These are phyloP conservation scores for Solen grandis DNA, from an alignment of 1,140 invertebrate genomes.

Conservation along the genomic window DNA sequence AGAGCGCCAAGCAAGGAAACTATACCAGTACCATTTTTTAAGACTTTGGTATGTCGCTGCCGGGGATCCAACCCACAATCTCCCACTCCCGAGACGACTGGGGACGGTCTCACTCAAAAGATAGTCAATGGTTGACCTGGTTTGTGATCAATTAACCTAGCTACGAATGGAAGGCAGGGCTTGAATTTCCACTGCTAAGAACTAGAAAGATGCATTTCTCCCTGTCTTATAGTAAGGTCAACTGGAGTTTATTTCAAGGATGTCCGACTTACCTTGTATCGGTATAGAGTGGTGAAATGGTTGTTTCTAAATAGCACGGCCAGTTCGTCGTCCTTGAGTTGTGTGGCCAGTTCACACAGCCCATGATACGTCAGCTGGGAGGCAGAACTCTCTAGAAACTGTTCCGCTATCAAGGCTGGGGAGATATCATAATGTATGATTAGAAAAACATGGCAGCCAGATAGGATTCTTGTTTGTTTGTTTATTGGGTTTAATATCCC, in stretches of 20 bases:
- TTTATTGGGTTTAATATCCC: no score
- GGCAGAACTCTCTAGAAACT: conserved; percentile 83
- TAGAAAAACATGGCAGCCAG: no score
- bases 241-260: no score
- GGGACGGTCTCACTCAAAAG: not conserved
- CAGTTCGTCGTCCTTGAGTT: conserved; percentile 83
- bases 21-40: no score
- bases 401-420: conserved; percentile 82
- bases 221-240: no score
- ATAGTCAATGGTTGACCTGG: no score
- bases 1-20: no score
- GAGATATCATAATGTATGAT: conserved; percentile 41
- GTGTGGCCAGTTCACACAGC: conserved; percentile 82
- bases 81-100: no score
- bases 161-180: not conserved
- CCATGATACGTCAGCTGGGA: conserved; percentile 85
- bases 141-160: not conserved
- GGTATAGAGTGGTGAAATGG: conserved; percentile 84
- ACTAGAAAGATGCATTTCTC: not conserved
- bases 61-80: no score
- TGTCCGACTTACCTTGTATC: conserved; percentile 83
- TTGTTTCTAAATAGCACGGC: conserved; percentile 85
- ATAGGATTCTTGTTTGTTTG: no score
- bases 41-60: no score
- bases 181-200: no score